Conservation (phyloP, 2,888 invertebrate species). For the Linnaemya vulpina region DNA sequence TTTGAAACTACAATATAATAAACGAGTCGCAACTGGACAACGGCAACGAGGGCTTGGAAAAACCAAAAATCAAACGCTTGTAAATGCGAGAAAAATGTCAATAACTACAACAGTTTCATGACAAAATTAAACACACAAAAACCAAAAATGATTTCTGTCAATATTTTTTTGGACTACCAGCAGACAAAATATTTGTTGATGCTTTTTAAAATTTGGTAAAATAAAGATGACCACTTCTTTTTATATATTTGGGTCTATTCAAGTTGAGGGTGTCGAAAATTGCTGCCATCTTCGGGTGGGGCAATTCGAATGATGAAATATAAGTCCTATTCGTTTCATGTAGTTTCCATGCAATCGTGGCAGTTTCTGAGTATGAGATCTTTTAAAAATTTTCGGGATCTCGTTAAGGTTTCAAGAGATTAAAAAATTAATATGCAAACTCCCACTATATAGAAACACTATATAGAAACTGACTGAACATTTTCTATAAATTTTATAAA, state of each 20-base stretch:
- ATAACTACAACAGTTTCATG: slow-evolving; percentile 78
- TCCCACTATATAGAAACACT: too few species aligned
- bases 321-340: too few species aligned
- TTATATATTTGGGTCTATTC: not conserved
- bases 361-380: too few species aligned
- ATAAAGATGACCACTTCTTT: slow-evolving; percentile 53
- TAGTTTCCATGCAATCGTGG: too few species aligned
- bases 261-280: not conserved
- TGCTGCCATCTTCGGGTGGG: not conserved
- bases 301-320: not conserved
- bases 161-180: slow-evolving; percentile 49
- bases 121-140: slow-evolving; percentile 59
- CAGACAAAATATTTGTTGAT: not conserved
- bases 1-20: slow-evolving; percentile 34
- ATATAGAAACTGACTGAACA: too few species aligned
- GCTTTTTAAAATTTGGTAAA: not conserved
- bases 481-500: too few species aligned
- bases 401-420: too few species aligned
- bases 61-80: slow-evolving; percentile 69
- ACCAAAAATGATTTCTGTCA: slow-evolving; percentile 64
- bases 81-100: slow-evolving; percentile 79
- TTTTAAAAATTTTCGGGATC: too few species aligned
- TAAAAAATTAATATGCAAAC: too few species aligned
- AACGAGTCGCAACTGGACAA: not conserved
- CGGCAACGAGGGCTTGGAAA: slow-evolving; percentile 42